phyloP scores from a whole-genome alignment of 2,888 invertebrate species.

The Polyommatus iphigenia region DNA sequence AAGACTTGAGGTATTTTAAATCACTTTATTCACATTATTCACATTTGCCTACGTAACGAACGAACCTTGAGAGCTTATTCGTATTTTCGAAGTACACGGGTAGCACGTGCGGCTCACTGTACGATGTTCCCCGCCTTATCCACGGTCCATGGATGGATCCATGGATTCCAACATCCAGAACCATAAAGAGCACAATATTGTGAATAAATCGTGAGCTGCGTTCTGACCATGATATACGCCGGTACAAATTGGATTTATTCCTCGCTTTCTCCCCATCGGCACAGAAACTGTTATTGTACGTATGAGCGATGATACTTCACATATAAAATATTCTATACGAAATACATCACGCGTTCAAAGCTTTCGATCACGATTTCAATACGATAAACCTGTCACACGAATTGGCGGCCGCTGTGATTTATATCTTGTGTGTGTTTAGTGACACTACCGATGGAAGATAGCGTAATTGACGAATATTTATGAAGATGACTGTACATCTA shows the following conservation, averaged over 20 bases:
- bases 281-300: conserved; percentile 72
- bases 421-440: conserved; percentile 37
- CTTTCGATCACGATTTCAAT: conserved; percentile 55
- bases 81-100: neutral
- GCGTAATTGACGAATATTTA: conserved; percentile 20
- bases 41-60: neutral
- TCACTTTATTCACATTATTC: too few relatives aligned
- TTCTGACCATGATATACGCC: conserved; percentile 73
- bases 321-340: conserved; percentile 67
- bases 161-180: conserved; percentile 30
- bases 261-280: conserved; percentile 65
- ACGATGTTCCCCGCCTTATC: conserved; percentile 6
- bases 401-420: conserved; percentile 46
- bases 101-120: neutral
- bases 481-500: neutral
- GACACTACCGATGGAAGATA: conserved; percentile 23
- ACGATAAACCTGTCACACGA: conserved; percentile 52
- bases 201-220: conserved; percentile 69
- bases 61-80: neutral
- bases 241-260: conserved; percentile 77
- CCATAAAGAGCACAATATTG: conserved; percentile 52
- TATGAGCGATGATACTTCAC: conserved; percentile 73
- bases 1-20: too few relatives aligned
- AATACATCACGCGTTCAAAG: conserved; percentile 60
- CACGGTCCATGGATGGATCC: neutral